These are phyloP conservation scores for Ormyrus pomaceus DNA, from an alignment of 2,888 invertebrate species.

Conservation along the genomic window DNA sequence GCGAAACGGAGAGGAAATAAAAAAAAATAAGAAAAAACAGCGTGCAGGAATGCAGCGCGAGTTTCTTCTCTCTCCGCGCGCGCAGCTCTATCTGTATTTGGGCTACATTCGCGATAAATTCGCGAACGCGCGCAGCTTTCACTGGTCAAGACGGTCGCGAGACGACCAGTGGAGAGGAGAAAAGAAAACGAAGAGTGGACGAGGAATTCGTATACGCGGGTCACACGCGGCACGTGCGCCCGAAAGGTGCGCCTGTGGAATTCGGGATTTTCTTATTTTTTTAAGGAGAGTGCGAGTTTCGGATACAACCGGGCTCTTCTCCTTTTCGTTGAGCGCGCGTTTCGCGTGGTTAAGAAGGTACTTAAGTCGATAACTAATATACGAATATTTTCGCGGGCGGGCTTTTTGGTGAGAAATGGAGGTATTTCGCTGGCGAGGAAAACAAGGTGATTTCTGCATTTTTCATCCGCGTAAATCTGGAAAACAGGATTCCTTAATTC, in stretches of 20 bases:
- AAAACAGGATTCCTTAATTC: too few relatives aligned
- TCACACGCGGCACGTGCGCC: background rate
- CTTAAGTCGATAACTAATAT: too few relatives aligned
- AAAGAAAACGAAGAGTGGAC: constrained; percentile 24
- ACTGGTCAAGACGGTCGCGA: constrained; percentile 37
- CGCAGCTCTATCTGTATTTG: constrained; percentile 53
- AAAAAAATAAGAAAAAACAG: background rate
- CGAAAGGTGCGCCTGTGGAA: constrained; percentile 3
- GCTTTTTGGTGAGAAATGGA: too few relatives aligned
- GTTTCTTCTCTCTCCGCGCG: constrained; percentile 8
- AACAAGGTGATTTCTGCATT: too few relatives aligned
- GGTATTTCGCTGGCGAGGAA: too few relatives aligned
- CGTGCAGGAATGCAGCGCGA: constrained; percentile 20
- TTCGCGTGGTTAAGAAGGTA: too few relatives aligned
- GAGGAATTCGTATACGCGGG: constrained; percentile 16
- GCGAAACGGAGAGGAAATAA: background rate
- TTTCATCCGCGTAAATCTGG: too few relatives aligned
- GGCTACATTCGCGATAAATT: constrained; percentile 53
- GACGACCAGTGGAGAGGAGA: background rate
- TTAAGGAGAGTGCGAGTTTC: too few relatives aligned
- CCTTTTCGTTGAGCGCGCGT: too few relatives aligned
- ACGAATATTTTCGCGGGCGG: too few relatives aligned
- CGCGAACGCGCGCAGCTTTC: constrained; percentile 45
- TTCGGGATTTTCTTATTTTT: constrained; percentile 25
- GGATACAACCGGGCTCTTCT: too few relatives aligned